A percentile compares a stretch with the other conserved stretches of the same genome.
phyloP scores from a whole-genome alignment of 2,888 invertebrate genomes.

The Drosophila demipolita region DNA sequence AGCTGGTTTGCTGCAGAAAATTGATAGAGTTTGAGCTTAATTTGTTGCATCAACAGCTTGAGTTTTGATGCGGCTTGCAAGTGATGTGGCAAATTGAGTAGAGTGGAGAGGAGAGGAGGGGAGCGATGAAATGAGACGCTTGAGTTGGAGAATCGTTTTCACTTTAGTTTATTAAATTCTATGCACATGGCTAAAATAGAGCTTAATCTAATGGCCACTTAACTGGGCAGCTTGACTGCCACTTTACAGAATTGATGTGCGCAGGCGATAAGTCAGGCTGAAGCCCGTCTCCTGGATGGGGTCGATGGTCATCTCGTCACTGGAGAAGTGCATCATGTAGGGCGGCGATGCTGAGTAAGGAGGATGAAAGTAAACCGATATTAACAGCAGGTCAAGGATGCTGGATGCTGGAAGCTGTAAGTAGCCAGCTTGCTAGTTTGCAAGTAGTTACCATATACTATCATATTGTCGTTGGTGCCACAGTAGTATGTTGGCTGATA shows the following conservation, averaged over 20 bases:
- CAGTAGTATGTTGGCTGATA: constrained; percentile 83
- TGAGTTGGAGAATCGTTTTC: constrained; percentile 34
- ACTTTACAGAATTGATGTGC: constrained; percentile 54
- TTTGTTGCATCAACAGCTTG: constrained; percentile 15
- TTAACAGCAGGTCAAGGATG: constrained; percentile 26
- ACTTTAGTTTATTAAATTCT: constrained; percentile 63
- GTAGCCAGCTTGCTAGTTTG: constrained; percentile 19
- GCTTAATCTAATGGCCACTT: constrained; percentile 53
- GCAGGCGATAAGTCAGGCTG: constrained; percentile 74
- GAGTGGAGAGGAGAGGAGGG: constrained; percentile 1
- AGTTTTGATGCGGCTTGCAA: constrained; percentile 1
- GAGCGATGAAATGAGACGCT: constrained; percentile 3
- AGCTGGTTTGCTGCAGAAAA: not conserved
- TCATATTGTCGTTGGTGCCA: constrained; percentile 72
- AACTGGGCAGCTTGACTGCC: constrained; percentile 28
- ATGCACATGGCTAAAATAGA: constrained; percentile 43
- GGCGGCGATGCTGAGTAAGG: constrained; percentile 86
- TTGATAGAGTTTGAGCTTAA: constrained; percentile 9
- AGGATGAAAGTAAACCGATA: constrained; percentile 7
- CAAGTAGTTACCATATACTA: constrained; percentile 62
- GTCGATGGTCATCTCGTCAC: constrained; percentile 85
- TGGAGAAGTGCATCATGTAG: constrained; percentile 87
- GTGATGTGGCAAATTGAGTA: constrained; percentile 8
- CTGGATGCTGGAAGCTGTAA: not conserved
- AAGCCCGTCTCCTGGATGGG: constrained; percentile 80